These are phyloP conservation scores for Caenorhabditis panamensis DNA, from an alignment of 2,888 invertebrate genomes.

Conservation along the genomic window DNA sequence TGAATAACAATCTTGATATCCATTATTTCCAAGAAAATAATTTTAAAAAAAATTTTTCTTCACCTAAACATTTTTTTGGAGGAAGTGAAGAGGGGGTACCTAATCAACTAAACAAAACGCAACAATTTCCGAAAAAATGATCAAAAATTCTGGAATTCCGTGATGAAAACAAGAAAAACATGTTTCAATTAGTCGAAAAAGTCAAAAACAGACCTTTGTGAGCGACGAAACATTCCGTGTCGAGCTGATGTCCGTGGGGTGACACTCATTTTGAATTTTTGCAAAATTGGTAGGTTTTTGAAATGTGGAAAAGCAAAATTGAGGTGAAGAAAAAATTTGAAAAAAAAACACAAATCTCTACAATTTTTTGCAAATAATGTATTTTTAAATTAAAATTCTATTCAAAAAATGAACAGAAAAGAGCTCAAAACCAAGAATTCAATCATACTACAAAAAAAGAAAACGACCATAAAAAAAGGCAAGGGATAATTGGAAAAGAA, in stretches of 20 bases:
- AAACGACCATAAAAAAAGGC: too few relatives aligned
- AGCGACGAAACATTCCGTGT: slow-evolving; percentile 29
- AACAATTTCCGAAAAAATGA: background rate
- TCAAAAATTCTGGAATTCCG: background rate
- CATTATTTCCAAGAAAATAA: background rate
- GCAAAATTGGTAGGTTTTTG: too few relatives aligned
- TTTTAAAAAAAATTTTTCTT: background rate
- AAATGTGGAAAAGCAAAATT: too few relatives aligned
- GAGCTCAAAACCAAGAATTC: background rate
- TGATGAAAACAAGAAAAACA: background rate
- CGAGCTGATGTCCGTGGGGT: background rate
- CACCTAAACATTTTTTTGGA: too few relatives aligned
- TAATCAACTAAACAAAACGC: too few relatives aligned
- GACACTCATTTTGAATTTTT: slow-evolving; percentile 14
- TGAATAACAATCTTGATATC: too few relatives aligned
- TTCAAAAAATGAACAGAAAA: background rate
- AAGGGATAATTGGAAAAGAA: slow-evolving; percentile 6
- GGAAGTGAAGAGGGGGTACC: too few relatives aligned
- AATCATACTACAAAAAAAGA: slow-evolving; percentile 1
- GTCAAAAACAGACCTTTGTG: slow-evolving; percentile 29
- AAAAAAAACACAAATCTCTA: background rate
- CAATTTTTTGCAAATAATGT: background rate
- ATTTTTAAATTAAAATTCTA: slow-evolving; percentile 3
- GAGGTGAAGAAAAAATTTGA: background rate
- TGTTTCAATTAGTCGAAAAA: background rate